Conservation (phyloP, 1,140 invertebrate genomes). For the Sarcophaga bullata region DNA sequence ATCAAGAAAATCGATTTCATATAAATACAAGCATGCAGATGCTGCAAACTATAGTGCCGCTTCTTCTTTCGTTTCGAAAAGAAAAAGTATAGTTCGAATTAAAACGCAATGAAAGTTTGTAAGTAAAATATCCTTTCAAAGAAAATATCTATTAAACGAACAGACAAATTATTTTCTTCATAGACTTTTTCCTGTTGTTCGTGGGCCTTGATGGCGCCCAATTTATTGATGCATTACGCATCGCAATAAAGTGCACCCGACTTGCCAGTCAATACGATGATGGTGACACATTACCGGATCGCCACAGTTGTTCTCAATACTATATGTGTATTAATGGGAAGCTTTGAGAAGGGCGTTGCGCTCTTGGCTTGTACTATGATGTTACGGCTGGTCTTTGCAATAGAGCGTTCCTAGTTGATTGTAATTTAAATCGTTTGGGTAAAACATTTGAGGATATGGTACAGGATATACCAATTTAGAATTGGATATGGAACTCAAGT, state of each 20-base stretch:
- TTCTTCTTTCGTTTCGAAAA: constrained; percentile 2
- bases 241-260: not conserved
- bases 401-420: constrained; percentile 20
- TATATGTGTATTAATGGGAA: constrained; percentile 17
- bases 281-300: constrained; percentile 12
- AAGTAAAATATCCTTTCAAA: not conserved
- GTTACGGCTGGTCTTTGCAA: not conserved
- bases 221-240: not conserved
- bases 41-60: not conserved
- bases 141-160: too few relatives aligned
- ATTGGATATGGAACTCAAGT: not conserved
- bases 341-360: not conserved
- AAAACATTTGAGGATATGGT: not conserved
- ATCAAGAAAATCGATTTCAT: too few relatives aligned
- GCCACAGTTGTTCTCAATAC: constrained; percentile 15
- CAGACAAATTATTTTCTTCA: not conserved
- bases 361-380: constrained; percentile 22
- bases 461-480: not conserved
- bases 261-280: constrained; percentile 6
- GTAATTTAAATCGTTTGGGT: constrained; percentile 1
- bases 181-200: constrained; percentile 19
- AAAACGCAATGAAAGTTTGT: constrained; percentile 27
- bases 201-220: constrained; percentile 6
- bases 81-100: constrained; percentile 10
- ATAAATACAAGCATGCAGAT: not conserved